These are phyloP conservation scores for Drosophila lini DNA, from an alignment of 1,140 invertebrate species.

Conservation along the genomic window DNA sequence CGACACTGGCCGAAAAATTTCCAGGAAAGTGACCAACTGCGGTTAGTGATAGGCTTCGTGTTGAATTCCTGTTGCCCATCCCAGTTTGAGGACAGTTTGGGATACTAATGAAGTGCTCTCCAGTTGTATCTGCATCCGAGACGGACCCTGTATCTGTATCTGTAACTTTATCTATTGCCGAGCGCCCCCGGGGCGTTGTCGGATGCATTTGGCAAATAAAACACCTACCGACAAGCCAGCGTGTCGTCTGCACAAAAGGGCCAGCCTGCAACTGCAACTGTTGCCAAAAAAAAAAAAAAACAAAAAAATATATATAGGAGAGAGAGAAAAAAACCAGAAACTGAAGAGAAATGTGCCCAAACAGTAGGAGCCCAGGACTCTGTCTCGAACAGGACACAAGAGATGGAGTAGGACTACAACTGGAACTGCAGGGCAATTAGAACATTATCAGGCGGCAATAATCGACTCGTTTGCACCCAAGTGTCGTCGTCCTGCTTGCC, in stretches of 20 bases:
- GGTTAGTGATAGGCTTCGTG: constrained; percentile 59
- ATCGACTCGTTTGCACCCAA: constrained; percentile 81
- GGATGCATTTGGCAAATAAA: constrained; percentile 59
- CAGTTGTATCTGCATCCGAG: constrained; percentile 11
- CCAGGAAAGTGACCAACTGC: constrained; percentile 77
- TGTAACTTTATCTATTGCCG: constrained; percentile 9
- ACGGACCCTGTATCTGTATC: constrained; percentile 4
- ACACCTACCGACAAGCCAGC: constrained; percentile 59
- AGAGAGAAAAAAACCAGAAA: constrained; percentile 7
- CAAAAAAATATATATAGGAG: neutral
- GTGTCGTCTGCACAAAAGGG: constrained; percentile 47
- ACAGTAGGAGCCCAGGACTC: constrained; percentile 63
- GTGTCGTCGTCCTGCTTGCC: constrained; percentile 62
- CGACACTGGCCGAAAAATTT: constrained; percentile 46
- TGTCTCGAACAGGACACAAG: neutral
- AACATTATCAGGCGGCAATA: constrained; percentile 81
- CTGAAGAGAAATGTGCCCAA: constrained; percentile 33
- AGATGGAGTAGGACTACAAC: neutral
- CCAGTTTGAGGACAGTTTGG: constrained; percentile 10
- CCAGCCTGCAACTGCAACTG: constrained; percentile 40
- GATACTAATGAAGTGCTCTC: constrained; percentile 74
- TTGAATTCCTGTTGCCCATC: neutral
- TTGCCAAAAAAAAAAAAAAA: constrained; percentile 35
- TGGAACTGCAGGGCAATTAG: constrained; percentile 72
- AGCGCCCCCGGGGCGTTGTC: constrained; percentile 24